Base-by-base conservation (phyloP, 2,797 vertebrate species). In the Tympanoctomys barrerae region DNA sequence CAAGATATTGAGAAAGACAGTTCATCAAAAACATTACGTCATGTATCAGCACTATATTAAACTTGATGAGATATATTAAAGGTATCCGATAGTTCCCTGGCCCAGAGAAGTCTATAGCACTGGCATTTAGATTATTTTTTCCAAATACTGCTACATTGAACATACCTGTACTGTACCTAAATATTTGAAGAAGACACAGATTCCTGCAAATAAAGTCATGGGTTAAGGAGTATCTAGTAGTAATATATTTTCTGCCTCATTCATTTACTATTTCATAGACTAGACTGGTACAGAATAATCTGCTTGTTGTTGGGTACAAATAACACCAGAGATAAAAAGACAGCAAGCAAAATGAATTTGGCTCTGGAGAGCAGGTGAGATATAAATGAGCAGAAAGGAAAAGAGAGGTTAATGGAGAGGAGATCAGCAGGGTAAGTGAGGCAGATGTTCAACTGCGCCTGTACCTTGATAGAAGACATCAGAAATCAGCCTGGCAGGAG, bases 91-190 rank as follows among this genome's bases (percentile, higher is more conserved):
- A 75, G 22, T 26, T 49, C 57, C 66, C 28, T 87, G 90, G 49
- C 16, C 79, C 28, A 42, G 22, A 80, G 54, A 84, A 46, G 4
- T 91, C 91, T 81, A 85, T 52, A 59, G 28, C 39, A 73, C 46
- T 90, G n/a, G 42, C 81, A 36, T 84, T 93, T 85, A 81, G 28
- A 4, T 62, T 73, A 88, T 71, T 93, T 62, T 89, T 92, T 80
- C 49, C 92, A 85, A 78, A 87, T 83, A 84, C 46, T 73, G 16
- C 75, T 71, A 16, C 46, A 89, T 19, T 95, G 7, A 87, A 24
- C 16, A 36, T n/a, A 57, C 4, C 49, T 68, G 7, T 71, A 57
- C 26, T 28, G 13, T 49, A 49, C 13, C 64, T 94, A 89, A 89
- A 92, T 89, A 66, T 57, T 49, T 96, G 59, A 46, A 94, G 59